These are phyloP conservation scores for Taenioides sp. DNA, from an alignment of 2,797 vertebrate genomes.

Conservation along the genomic window DNA sequence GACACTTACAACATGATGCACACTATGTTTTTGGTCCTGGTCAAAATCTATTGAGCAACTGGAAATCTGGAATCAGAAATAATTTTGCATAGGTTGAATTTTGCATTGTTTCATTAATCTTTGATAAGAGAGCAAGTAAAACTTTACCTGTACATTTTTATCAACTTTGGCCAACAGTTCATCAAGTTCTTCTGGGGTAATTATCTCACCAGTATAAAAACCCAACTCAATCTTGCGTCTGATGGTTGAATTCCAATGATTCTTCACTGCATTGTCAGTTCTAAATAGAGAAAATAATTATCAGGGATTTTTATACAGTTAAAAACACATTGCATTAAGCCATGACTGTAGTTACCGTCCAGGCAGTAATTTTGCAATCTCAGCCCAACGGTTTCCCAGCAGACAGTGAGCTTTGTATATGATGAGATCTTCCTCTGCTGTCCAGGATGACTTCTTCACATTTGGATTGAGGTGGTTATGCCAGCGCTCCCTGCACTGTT, in stretches of 20 bases:
- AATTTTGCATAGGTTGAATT: not conserved
- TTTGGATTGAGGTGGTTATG: slow-evolving; percentile 97
- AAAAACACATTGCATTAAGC: not conserved
- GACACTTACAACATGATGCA: slow-evolving; percentile 46
- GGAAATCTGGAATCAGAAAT: slow-evolving; percentile 48
- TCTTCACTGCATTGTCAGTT: slow-evolving; percentile 98
- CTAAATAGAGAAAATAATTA: slow-evolving; percentile 61
- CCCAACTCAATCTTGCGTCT: slow-evolving; percentile 94
- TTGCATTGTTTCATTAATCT: not conserved
- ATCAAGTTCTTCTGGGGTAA: slow-evolving; percentile 65
- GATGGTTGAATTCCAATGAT: slow-evolving; percentile 99
- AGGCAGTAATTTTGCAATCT: slow-evolving; percentile 96
- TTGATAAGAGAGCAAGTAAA: not conserved
- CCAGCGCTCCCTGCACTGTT: slow-evolving; percentile 98
- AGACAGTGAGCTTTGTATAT: slow-evolving; percentile 94
- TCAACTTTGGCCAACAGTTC: slow-evolving; percentile 58
- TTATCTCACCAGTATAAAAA: slow-evolving; percentile 80
- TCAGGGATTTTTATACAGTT: not conserved
- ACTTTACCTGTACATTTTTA: slow-evolving; percentile 63
- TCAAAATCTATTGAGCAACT: slow-evolving; percentile 42
- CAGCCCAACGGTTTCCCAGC: slow-evolving; percentile 97
- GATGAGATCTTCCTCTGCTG: slow-evolving; percentile 92
- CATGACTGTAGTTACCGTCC: slow-evolving; percentile 82
- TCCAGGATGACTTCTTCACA: slow-evolving; percentile 98
- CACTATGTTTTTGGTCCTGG: slow-evolving; percentile 38